Base-by-base conservation (phyloP, 2,888 invertebrate genomes). In the Phaonia tiefii region DNA sequence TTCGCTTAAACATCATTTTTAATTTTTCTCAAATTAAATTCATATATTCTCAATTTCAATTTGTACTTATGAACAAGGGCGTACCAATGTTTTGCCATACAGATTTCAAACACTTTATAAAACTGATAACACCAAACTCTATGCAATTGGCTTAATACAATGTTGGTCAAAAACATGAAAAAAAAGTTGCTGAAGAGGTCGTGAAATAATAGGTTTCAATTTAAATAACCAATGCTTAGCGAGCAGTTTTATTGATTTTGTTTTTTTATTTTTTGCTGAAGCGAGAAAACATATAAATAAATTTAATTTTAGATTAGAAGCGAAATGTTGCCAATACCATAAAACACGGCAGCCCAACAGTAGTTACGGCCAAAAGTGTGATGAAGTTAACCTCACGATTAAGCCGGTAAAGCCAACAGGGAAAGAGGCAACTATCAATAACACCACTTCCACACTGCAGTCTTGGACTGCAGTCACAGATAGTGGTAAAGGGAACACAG, bases 381-480 rank as follows among this genome's bases (percentile, higher is more conserved):
- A 81, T 75, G 54, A 67, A 75, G 60, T 75, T 76, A 75, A 78
- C 77, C 81, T 75, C 77, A 81, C 75, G 78, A 81, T 42, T 77
- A n/a, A 17, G 60, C 11, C 15, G 13, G 15, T n/a, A 13, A 60
- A 37, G 31, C 20, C 17, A 60, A 60, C 54, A 60, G 0, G 15
- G 15, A 58, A 13, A 8, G 7, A 3, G 31, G 31, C 3, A n/a
- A n/a, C n/a, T n/a, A 15, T 31, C 58, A 58, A 58, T n/a, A 31
- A 7, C 26, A 56, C 7, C 13, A n/a, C 15, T 31, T 44, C 11
- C 13, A 2, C 11, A 11, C 44, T n/a, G n/a, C n/a, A 44, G n/a
- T n/a, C 44, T 44, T 39, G 7, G 39, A 11, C 44, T 44, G 44
- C 44, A 44, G 44, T 44, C n/a, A 44, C 44, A n/a, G 15, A 11